Evolutionary conservation across 2,888 invertebrate species (phyloP).

Genomic region (Sphecodes monilicornis): DNA sequence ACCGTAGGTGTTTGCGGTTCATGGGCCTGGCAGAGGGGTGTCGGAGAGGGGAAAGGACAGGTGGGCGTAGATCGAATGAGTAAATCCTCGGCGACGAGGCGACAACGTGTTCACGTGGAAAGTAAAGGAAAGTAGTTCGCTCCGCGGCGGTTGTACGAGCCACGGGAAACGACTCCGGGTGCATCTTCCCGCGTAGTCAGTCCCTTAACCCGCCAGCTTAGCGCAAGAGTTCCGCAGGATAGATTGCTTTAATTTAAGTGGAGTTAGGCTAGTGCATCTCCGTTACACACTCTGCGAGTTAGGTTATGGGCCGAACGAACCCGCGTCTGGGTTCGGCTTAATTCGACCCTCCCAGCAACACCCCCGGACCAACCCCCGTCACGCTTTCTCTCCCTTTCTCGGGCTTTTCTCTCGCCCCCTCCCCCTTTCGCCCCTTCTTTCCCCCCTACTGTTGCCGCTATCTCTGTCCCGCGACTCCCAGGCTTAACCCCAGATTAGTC

Average conservation of each 20-base stretch:
- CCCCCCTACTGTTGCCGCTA: conserved; percentile 31
- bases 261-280: conserved; percentile 76
- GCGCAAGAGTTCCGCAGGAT: conserved; percentile 79
- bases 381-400: conserved; percentile 30
- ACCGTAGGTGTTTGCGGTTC: not conserved
- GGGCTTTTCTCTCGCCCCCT: conserved; percentile 25
- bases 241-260: conserved; percentile 82
- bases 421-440: conserved; percentile 6
- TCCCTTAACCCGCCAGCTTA: conserved; percentile 79
- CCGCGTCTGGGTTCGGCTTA: conserved; percentile 74
- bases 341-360: conserved; percentile 67
- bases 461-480: conserved; percentile 40
- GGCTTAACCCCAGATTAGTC: conserved; percentile 70
- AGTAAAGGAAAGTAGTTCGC: conserved; percentile 65
- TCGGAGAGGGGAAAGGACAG: conserved; percentile 4
- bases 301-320: conserved; percentile 76
- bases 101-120: conserved; percentile 70
- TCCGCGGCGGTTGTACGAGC: conserved; percentile 37
- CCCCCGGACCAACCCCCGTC: conserved; percentile 32
- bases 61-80: conserved; percentile 13
- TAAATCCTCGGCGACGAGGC: conserved; percentile 63
- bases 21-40: not conserved
- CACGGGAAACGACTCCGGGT: conserved; percentile 47
- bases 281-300: conserved; percentile 69
- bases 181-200: conserved; percentile 60